A percentile compares a stretch with the other conserved stretches of the same genome.
These are phyloP conservation scores for Anniella stebbinsi DNA, from an alignment of 2,797 vertebrate genomes.

Conservation along the genomic window DNA sequence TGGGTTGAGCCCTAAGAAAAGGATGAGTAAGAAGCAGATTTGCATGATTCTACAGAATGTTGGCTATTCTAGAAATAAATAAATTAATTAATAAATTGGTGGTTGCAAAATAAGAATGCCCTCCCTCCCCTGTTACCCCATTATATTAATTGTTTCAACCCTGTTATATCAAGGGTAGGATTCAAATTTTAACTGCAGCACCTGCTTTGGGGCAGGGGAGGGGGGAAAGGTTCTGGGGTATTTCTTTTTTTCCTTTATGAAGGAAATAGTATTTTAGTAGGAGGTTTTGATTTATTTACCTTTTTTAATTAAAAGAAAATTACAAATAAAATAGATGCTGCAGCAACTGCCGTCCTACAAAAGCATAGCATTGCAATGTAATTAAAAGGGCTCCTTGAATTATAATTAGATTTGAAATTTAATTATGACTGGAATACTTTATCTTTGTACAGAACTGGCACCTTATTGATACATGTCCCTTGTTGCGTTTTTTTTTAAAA, in stretches of 20 bases:
- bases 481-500: conserved; percentile 76
- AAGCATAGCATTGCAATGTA: conserved; percentile 80
- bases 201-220: not conserved
- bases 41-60: not conserved
- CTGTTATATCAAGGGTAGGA: not conserved
- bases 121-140: rapidly evolving
- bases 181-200: not conserved
- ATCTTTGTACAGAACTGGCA: conserved; percentile 75
- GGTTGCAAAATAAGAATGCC: not conserved
- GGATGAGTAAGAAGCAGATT: not conserved
- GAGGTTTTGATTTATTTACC: conserved; percentile 81
- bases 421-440: conserved; percentile 80
- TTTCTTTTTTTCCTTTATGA: conserved; percentile 67
- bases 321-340: conserved; percentile 81
- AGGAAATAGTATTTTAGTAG: conserved; percentile 76
- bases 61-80: not conserved
- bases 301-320: conserved; percentile 87
- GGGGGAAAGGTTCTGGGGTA: not conserved
- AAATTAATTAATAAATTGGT: not conserved
- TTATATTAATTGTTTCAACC: not conserved
- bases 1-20: not conserved
- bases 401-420: conserved; percentile 84
- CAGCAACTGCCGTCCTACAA: conserved; percentile 77
- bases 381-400: conserved; percentile 83
- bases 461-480: conserved; percentile 79